These are phyloP conservation scores for Tenebrio molitor DNA, from an alignment of 1,140 invertebrate genomes.

Conservation along the genomic window DNA sequence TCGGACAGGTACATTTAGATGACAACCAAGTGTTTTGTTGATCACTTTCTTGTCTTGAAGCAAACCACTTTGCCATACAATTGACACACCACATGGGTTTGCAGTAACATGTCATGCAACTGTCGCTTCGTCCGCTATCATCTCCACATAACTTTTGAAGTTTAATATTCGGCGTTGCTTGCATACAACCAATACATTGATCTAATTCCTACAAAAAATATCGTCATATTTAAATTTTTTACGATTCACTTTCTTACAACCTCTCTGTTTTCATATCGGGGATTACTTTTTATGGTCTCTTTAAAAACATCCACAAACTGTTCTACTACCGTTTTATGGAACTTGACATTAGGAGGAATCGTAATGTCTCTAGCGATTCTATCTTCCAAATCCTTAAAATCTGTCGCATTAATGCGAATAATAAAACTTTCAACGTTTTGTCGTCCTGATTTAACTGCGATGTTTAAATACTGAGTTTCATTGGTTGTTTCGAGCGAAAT, in stretches of 20 bases:
- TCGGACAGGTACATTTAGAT: slow-evolving; percentile 90
- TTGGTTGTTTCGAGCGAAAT: slow-evolving; percentile 75
- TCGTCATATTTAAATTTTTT: not conserved
- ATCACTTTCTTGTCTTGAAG: slow-evolving; percentile 83
- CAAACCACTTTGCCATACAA: slow-evolving; percentile 92
- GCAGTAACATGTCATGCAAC: slow-evolving; percentile 77
- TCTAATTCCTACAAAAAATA: slow-evolving; percentile 77
- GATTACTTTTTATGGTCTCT: slow-evolving; percentile 81
- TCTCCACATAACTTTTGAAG: slow-evolving; percentile 79
- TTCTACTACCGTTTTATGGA: slow-evolving; percentile 85
- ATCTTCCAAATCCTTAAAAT: slow-evolving; percentile 85
- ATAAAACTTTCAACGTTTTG: slow-evolving; percentile 72
- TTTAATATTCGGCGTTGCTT: slow-evolving; percentile 84
- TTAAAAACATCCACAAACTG: slow-evolving; percentile 88
- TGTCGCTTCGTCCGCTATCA: slow-evolving; percentile 57
- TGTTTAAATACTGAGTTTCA: slow-evolving; percentile 84
- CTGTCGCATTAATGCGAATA: slow-evolving; percentile 81
- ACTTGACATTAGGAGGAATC: slow-evolving; percentile 82
- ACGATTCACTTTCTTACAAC: not conserved
- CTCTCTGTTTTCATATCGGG: slow-evolving; percentile 72
- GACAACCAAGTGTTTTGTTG: slow-evolving; percentile 84
- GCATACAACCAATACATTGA: slow-evolving; percentile 91
- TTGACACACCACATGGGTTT: slow-evolving; percentile 91
- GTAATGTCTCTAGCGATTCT: slow-evolving; percentile 80
- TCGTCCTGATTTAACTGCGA: slow-evolving; percentile 79